phyloP scores from a whole-genome alignment of 1,140 invertebrate genomes.

The Harpegnathos saltator region DNA sequence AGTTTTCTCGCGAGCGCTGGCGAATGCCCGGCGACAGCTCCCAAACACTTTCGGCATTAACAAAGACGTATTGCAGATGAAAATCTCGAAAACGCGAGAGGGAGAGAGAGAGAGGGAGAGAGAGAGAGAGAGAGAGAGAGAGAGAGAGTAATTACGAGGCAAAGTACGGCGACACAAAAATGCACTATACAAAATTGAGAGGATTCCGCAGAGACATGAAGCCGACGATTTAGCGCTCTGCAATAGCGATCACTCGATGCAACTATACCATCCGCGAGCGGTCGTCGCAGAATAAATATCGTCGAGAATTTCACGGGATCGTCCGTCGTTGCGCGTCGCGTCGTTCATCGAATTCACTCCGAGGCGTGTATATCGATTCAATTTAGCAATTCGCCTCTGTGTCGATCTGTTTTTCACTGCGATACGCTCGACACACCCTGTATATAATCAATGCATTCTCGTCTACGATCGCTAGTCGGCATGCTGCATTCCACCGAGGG shows the following conservation, averaged over 20 bases:
- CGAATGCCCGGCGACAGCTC: too few species aligned
- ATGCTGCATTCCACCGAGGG: slow-evolving; percentile 71
- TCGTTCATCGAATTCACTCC: neutral
- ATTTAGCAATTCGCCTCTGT: neutral
- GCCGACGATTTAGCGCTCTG: too few species aligned
- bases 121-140: too few species aligned
- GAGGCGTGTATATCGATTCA: neutral
- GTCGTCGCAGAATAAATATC: neutral
- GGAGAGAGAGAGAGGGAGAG: too few species aligned
- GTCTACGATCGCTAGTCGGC: slow-evolving; percentile 72
- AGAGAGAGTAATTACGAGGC: neutral
- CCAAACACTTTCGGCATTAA: neutral
- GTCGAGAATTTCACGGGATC: neutral
- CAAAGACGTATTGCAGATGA: neutral
- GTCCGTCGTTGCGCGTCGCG: neutral
- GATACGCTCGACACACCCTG: slow-evolving; percentile 56
- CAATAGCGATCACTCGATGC: too few species aligned
- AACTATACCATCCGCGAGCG: neutral
- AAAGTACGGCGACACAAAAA: neutral
- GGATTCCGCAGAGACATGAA: neutral
- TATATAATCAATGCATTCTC: slow-evolving; percentile 59
- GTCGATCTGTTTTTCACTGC: neutral
- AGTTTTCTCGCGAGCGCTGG: slow-evolving; percentile 33
- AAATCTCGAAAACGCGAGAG: neutral
- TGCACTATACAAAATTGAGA: slow-evolving; percentile 6